phyloP scores from a whole-genome alignment of 2,888 invertebrate genomes.

The Eueremaeus valkanovi region DNA sequence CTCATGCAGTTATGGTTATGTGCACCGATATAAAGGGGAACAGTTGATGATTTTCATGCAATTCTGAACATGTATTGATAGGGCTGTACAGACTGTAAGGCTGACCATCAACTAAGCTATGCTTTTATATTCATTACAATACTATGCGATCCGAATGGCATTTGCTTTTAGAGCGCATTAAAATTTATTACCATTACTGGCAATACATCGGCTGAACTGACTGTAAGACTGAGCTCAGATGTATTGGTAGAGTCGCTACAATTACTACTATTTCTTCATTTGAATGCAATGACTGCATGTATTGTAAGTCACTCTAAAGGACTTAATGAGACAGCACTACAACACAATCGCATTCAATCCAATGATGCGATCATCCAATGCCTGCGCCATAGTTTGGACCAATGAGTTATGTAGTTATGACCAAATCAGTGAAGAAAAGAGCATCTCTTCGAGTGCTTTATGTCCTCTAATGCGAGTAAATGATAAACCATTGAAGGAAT shows the following conservation, averaged over 20 bases:
- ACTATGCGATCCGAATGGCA: background rate
- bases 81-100: background rate
- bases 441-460: conserved; percentile 10
- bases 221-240: conserved; percentile 31
- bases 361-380: conserved; percentile 25
- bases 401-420: conserved; percentile 2
- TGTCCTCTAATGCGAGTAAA: conserved; percentile 20
- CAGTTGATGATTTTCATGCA: conserved; percentile 34
- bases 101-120: conserved; percentile 15
- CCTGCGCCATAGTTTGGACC: background rate
- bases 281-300: conserved; percentile 1
- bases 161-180: conserved; percentile 27
- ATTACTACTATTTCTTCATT: conserved; percentile 13
- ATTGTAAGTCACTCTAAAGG: conserved; percentile 2
- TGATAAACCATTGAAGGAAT: conserved; percentile 33
- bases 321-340: conserved; percentile 15
- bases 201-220: too few relatives aligned
- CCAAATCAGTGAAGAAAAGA: conserved; percentile 29
- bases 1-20: conserved; percentile 22
- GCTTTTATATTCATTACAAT: conserved; percentile 32
- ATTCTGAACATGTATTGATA: conserved; percentile 22
- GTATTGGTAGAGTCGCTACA: background rate
- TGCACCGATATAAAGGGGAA: conserved; percentile 30
- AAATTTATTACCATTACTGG: conserved; percentile 39
- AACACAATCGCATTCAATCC: conserved; percentile 17